Evolutionary conservation across 1,140 invertebrate genomes (phyloP), one percentile per base, ranked within the genome.

Genomic region (Sesamia nonagrioides): DNA sequence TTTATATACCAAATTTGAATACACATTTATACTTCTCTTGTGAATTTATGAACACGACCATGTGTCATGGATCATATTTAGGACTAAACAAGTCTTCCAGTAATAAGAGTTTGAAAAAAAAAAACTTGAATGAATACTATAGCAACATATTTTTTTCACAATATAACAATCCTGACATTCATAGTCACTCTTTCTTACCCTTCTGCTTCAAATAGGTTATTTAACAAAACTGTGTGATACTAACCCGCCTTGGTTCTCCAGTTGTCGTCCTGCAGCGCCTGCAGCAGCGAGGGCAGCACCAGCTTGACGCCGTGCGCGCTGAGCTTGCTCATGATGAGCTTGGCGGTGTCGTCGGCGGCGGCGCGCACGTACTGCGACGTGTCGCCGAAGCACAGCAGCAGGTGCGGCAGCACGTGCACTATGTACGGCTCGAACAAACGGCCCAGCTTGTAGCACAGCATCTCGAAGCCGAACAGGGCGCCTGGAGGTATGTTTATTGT

Each of bases 371-470:
- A 98, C 88, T 98, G 98, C 92, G 98, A 99, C 0, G 96, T 96
- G 95, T 99, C 99, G 8, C 99, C 99, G 95, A 99, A 99, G 92
- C 99, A 99, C 66, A 99, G 96, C 37, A 99, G 95, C 81, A 99
- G 95, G 95, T 99, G 97, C 2, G 99, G 99, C 71, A 99, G 94
- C 48, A 99, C 98, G 91, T 99, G 98, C 42, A 99, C 98, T 80
- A 99, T 98, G 94, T 99, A 99, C 0, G 99, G 99, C 92, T 99
- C 99, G 95, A 99, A 99, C 48, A 99, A 95, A 77, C 99, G 97
- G 0, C 99, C 99, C 82, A 99, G 95, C 96, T 99, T 98, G 80
- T 97, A 97, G 92, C 98, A 99, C 15, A 99, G 95, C 97, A 99
- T 99, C 95, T 99, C 99, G 95, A 99, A 98, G 1, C 98, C 99